Base-by-base conservation (phyloP, 2,888 invertebrate genomes). In the Deladenus siricidicola region DNA sequence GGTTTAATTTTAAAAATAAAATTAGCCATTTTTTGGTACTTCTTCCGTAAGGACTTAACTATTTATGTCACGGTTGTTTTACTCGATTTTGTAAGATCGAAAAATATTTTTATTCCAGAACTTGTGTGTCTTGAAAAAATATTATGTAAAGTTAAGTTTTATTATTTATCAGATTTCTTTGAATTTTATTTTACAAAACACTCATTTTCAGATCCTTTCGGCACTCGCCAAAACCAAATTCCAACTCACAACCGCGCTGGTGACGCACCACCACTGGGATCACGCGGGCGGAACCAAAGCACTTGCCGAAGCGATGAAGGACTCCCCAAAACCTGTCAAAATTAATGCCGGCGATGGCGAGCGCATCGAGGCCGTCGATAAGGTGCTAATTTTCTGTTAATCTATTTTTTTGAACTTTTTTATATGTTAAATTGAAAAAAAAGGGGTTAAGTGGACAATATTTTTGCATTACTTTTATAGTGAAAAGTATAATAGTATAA, bases 251-350 rank as follows among this genome's bases (percentile, higher is more conserved):
- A 29, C 4, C 8, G 50, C 50, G 14, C 29, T 50, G 6, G 50
- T 50, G 23, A 50, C 50, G 21, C 50, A 50, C n/a, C 50, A 50
- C 24, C 50, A 50, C 24, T 28, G 21, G 19, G 47, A 47, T n/a
- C 47, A 47, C n/a, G 47, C 47, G 21, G 26, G 21, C 6, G 74
- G 74, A 24, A 71, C 68, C 30, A 47, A 47, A n/a, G 62, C 63
- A 8, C 64, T 74, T 48, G 58, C 65, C 1, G 56, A 64, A 53
- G 43, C 52, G 24, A 28, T 56, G 30, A 55, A 56, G 47, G 44
- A 2, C 17, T 21, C 0, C 6, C 42, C 14, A 49, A 17, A 48
- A 39, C 30, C 63, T 47, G 39, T 63, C 47, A 26, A 56, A 59
- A 58, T 44, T n/a, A 45, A 45, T 56, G 44, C 2, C 45, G 54